Evolutionary conservation across 2,888 invertebrate species (phyloP).

Genomic region (Timandra comae): DNA sequence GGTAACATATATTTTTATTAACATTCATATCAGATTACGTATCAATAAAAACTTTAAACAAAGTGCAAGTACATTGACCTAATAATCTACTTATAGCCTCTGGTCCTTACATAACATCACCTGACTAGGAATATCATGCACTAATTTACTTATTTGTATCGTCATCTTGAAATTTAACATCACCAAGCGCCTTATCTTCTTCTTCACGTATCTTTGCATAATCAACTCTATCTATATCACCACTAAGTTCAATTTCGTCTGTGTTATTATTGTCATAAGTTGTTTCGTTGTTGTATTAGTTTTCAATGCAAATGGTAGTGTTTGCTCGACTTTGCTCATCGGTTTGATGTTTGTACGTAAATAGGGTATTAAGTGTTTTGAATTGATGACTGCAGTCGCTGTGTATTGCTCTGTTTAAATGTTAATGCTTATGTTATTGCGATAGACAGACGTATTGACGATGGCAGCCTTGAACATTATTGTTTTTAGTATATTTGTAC

Average conservation of each 20-base stretch:
- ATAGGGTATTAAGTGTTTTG: constrained; percentile 22
- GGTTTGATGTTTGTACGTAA: constrained; percentile 35
- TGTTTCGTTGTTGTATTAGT: constrained; percentile 10
- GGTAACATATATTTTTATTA: too few species aligned
- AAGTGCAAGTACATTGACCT: constrained; percentile 45
- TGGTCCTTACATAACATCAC: constrained; percentile 43
- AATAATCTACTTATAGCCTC: constrained; percentile 46
- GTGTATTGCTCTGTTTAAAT: constrained; percentile 10
- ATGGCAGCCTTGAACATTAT: too few species aligned
- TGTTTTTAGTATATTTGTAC: too few species aligned
- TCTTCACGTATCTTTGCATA: constrained; percentile 5
- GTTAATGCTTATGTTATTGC: constrained; percentile 10
- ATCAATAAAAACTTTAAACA: constrained; percentile 15
- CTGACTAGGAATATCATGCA: constrained; percentile 42
- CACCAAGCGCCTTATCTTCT: constrained; percentile 33
- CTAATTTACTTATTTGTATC: constrained; percentile 39
- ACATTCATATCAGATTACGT: too few species aligned
- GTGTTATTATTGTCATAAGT: constrained; percentile 3
- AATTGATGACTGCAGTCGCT: constrained; percentile 12
- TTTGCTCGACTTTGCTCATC: constrained; percentile 41
- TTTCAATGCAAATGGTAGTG: constrained; percentile 36
- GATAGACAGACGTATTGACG: too few species aligned
- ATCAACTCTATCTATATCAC: constrained; percentile 9
- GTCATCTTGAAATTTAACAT: constrained; percentile 42
- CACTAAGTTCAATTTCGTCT: constrained; percentile 12